Conservation (phyloP, 2,797 vertebrate species). For the Leucoraja ocellata region DNA sequence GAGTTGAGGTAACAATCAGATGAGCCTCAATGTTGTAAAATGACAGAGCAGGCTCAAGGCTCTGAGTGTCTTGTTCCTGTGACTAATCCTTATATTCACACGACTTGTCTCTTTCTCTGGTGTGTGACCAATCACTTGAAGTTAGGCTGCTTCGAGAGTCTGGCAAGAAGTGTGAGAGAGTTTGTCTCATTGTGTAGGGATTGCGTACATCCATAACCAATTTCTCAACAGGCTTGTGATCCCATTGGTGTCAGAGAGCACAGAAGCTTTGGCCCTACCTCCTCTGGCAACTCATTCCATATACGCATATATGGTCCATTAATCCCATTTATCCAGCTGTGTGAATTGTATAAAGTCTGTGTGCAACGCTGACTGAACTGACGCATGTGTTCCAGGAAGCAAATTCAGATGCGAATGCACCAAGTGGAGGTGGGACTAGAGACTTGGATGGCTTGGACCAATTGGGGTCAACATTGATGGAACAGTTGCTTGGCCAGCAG, state of each 20-base stretch:
- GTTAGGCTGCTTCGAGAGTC: background rate
- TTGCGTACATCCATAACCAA: background rate
- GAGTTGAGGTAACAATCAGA: no score
- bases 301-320: no score
- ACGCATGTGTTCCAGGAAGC: constrained; percentile 40
- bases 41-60: no score
- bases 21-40: no score
- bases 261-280: no score
- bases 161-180: background rate
- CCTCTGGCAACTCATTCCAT: no score
- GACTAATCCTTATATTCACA: no score
- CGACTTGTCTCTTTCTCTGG: background rate
- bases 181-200: no score
- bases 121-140: background rate
- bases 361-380: constrained; percentile 53
- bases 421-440: background rate
- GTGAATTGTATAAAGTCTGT: background rate
- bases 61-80: no score
- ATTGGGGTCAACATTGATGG: constrained; percentile 4
- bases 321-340: no score
- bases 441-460: constrained; percentile 4
- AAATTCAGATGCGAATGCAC: background rate
- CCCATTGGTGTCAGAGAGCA: no score
- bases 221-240: background rate
- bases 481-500: background rate